phyloP scores from a whole-genome alignment of 2,797 vertebrate species.

The Amblyopsis hoosieri region DNA sequence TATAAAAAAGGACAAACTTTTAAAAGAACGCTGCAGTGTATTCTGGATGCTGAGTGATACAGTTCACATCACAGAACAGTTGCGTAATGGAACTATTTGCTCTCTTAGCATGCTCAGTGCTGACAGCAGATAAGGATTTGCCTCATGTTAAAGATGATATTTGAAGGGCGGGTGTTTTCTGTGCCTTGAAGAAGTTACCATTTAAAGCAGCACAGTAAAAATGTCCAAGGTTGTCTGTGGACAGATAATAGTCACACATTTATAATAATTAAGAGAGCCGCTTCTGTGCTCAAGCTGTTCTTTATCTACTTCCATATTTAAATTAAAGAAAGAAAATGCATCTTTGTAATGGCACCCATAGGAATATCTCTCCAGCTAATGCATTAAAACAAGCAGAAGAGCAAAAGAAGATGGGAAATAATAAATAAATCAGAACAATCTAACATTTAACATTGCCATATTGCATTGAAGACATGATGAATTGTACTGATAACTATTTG shows the following conservation, averaged over 20 bases:
- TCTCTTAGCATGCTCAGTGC: conserved; percentile 60
- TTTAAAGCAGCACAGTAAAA: conserved; percentile 53
- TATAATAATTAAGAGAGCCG: conserved; percentile 72
- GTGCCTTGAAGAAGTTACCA: conserved; percentile 55
- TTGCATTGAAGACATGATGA: too few relatives aligned
- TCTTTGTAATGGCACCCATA: conserved; percentile 32
- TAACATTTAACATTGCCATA: conserved; percentile 20
- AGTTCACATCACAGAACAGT: conserved; percentile 36
- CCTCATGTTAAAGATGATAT: conserved; percentile 67
- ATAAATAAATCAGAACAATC: conserved; percentile 53
- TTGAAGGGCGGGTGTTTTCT: conserved; percentile 69
- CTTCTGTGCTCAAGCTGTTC: conserved; percentile 55
- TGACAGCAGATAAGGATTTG: conserved; percentile 66
- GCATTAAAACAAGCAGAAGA: conserved; percentile 34
- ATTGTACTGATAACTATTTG: too few relatives aligned
- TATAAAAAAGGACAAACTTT: conserved; percentile 17
- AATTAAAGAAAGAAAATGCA: conserved; percentile 24
- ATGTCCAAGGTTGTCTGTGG: conserved; percentile 71
- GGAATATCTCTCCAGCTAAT: conserved; percentile 26
- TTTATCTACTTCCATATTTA: conserved; percentile 44
- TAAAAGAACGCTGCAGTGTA: not conserved
- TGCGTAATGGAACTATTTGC: conserved; percentile 54
- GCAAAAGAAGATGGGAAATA: conserved; percentile 41
- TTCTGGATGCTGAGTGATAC: conserved; percentile 38
- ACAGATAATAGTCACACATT: conserved; percentile 73